These are phyloP conservation scores for Uria aalge DNA, from an alignment of 2,113 vertebrate genomes.

Conservation along the genomic window DNA sequence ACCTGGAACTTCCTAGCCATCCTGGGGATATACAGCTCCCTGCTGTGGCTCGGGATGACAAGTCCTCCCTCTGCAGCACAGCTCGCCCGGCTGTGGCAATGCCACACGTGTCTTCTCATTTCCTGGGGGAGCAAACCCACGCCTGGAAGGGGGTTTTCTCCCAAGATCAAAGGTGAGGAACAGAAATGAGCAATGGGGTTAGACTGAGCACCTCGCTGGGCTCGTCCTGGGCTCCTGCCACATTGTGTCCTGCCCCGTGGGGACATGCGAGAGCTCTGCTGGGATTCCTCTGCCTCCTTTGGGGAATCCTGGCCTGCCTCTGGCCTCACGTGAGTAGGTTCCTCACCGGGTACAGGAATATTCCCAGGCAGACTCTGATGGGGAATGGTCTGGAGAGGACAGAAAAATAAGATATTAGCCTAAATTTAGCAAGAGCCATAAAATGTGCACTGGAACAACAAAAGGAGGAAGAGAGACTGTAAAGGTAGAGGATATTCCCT, in stretches of 20 bases:
- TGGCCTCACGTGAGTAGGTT: background rate
- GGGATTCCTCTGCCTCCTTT: background rate
- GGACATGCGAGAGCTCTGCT: background rate
- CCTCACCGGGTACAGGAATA: background rate
- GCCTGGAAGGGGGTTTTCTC: background rate
- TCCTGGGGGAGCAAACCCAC: accelerated
- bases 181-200: background rate
- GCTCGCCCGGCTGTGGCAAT: background rate
- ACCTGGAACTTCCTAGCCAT: background rate
- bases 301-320: background rate
- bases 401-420: conserved; percentile 16
- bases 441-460: conserved; percentile 8
- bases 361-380: background rate
- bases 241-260: accelerated
- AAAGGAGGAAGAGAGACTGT: conserved; percentile 46
- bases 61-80: background rate
- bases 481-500: conserved; percentile 45
- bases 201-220: background rate
- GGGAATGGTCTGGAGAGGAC: background rate
- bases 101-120: accelerated
- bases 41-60: background rate
- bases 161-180: background rate
- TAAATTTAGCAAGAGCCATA: background rate
- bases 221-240: background rate
- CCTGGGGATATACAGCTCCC: background rate